Conservation (phyloP, 2,113 vertebrate genomes). For the Pitta sordida region DNA sequence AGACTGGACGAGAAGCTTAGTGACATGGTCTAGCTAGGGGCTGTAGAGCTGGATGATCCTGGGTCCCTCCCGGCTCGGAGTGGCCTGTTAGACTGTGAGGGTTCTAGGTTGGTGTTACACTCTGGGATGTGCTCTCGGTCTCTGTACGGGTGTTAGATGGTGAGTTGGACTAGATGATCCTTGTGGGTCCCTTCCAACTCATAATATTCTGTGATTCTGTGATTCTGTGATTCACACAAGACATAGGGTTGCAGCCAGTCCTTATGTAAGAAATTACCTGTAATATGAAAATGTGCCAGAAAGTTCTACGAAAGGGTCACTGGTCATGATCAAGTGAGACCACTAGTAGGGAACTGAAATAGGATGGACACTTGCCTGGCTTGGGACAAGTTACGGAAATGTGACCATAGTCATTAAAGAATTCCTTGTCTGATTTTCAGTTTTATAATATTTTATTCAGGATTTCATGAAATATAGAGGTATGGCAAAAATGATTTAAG, state of each 20-base stretch:
- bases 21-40: too few species aligned
- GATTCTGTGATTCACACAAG: not conserved
- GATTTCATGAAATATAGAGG: not conserved
- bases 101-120: too few species aligned
- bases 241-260: accelerated
- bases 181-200: too few species aligned
- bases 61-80: too few species aligned
- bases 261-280: not conserved
- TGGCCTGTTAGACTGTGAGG: too few species aligned
- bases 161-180: too few species aligned
- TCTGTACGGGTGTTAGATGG: too few species aligned
- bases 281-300: not conserved
- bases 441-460: not conserved
- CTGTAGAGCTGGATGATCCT: too few species aligned
- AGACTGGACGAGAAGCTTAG: too few species aligned
- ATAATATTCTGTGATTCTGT: too few species aligned
- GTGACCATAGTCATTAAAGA: not conserved
- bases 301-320: not conserved
- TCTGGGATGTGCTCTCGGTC: too few species aligned
- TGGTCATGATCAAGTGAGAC: not conserved
- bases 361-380: not conserved
- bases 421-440: not conserved
- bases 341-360: not conserved
- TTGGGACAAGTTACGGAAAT: not conserved
- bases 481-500: not conserved